Conservation (phyloP, 1,140 invertebrate species). For the Thrips palmi region DNA sequence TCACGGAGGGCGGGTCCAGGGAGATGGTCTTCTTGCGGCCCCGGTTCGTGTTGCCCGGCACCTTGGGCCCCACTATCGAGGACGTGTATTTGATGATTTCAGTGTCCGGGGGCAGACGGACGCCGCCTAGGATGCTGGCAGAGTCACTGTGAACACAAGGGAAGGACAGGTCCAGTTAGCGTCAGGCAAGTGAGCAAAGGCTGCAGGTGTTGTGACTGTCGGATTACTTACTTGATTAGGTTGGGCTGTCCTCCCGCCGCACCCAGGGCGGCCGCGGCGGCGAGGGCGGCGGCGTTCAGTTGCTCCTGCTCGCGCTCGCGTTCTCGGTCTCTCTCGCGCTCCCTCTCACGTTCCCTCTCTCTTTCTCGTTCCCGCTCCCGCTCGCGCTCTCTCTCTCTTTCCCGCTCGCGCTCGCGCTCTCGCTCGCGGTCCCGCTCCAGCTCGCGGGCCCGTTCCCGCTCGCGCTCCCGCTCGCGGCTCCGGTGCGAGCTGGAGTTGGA, state of each 20-base stretch:
- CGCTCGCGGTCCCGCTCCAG: no score
- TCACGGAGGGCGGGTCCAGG: conserved; percentile 57
- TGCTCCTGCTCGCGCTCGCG: background rate
- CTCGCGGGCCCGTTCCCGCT: conserved; percentile 7
- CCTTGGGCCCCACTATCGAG: conserved; percentile 61
- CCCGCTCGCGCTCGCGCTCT: no score
- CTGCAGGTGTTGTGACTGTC: no score
- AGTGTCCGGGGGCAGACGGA: conserved; percentile 66
- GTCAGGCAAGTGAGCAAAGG: no score
- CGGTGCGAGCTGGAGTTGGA: no score
- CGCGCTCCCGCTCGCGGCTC: conserved; percentile 7
- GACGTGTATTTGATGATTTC: conserved; percentile 80
- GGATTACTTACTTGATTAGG: conserved; percentile 5
- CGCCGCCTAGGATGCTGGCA: conserved; percentile 55
- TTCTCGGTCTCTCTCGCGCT: no score
- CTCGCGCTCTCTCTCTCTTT: no score
- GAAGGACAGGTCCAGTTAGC: no score
- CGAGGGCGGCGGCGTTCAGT: no score
- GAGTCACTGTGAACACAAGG: conserved; percentile 44
- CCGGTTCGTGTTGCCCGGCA: conserved; percentile 59
- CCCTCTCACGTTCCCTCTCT: no score
- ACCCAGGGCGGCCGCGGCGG: no score
- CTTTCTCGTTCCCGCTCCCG: no score
- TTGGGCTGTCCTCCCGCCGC: background rate
- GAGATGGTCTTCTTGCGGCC: conserved; percentile 74